phyloP scores from a whole-genome alignment of 2,113 vertebrate genomes.

The Eptatretus burgeri region DNA sequence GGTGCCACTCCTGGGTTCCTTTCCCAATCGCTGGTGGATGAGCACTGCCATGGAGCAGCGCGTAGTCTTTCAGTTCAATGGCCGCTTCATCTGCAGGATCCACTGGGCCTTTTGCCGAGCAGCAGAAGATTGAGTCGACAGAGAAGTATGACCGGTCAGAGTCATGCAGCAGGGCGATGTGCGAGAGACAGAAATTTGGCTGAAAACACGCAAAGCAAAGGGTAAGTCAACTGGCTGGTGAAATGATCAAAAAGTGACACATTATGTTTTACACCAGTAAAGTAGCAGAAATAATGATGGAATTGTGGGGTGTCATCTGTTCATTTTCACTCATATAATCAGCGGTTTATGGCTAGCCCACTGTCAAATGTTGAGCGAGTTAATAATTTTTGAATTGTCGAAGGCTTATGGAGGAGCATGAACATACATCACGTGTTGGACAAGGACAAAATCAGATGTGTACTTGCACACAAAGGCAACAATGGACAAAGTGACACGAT shows the following conservation, averaged over 20 bases:
- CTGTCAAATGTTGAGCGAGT: neutral
- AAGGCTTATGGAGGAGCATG: no score
- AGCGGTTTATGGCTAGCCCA: neutral
- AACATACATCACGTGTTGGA: no score
- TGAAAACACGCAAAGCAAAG: slow-evolving; percentile 16
- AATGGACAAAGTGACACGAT: no score
- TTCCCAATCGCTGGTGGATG: slow-evolving; percentile 34
- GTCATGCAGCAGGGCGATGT: slow-evolving; percentile 78
- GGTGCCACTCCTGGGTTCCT: slow-evolving; percentile 78
- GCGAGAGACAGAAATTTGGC: slow-evolving; percentile 62
- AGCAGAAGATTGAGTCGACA: slow-evolving; percentile 33
- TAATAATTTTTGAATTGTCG: neutral
- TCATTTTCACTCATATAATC: neutral
- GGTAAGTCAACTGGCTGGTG: slow-evolving; percentile 9
- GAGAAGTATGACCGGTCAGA: slow-evolving; percentile 89
- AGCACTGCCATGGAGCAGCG: slow-evolving; percentile 34
- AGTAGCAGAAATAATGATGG: neutral
- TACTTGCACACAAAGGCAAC: no score
- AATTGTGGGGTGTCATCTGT: neutral
- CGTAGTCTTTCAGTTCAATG: slow-evolving; percentile 23
- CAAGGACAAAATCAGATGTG: no score
- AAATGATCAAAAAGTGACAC: slow-evolving; percentile 9
- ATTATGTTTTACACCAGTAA: neutral
- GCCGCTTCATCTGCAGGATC: neutral
- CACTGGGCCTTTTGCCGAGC: neutral